Evolutionary conservation across 2,888 invertebrate genomes (phyloP).

Genomic region (Oegoconia quadripuncta): DNA sequence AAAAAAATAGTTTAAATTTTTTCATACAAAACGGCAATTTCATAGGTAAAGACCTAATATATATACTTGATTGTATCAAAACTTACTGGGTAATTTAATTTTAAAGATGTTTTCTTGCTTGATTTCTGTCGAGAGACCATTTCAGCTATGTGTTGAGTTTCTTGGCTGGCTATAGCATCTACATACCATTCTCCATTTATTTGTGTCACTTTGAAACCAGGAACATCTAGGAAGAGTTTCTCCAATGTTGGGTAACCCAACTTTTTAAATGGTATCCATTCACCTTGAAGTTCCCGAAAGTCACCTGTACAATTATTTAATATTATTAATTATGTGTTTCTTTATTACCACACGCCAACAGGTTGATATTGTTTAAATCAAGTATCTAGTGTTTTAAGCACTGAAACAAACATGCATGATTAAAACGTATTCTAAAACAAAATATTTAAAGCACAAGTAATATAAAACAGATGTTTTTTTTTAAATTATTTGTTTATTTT

Average conservation of each 20-base stretch:
- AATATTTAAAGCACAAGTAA: too few relatives aligned
- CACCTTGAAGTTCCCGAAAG: slow-evolving; percentile 81
- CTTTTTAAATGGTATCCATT: slow-evolving; percentile 79
- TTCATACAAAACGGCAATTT: too few relatives aligned
- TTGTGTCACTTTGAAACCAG: slow-evolving; percentile 76
- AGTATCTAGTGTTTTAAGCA: too few relatives aligned
- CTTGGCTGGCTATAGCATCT: slow-evolving; percentile 77
- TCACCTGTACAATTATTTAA: slow-evolving; percentile 80
- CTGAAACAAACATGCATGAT: too few relatives aligned
- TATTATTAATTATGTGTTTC: too few relatives aligned
- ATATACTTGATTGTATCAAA: slow-evolving; percentile 1
- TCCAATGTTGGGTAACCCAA: slow-evolving; percentile 80
- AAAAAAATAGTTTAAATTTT: too few relatives aligned
- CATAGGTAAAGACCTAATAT: too few relatives aligned
- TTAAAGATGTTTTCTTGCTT: slow-evolving; percentile 54
- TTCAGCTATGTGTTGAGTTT: slow-evolving; percentile 79
- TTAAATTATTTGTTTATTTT: too few relatives aligned
- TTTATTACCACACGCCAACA: too few relatives aligned
- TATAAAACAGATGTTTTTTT: too few relatives aligned
- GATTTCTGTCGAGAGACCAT: slow-evolving; percentile 71
- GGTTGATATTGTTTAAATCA: too few relatives aligned
- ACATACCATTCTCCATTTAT: slow-evolving; percentile 76
- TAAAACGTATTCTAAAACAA: too few relatives aligned
- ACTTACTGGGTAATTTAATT: slow-evolving; percentile 35
- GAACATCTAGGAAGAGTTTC: slow-evolving; percentile 78